These are phyloP conservation scores for Tolmerus cingulatus DNA, from an alignment of 2,888 invertebrate genomes.

Conservation along the genomic window DNA sequence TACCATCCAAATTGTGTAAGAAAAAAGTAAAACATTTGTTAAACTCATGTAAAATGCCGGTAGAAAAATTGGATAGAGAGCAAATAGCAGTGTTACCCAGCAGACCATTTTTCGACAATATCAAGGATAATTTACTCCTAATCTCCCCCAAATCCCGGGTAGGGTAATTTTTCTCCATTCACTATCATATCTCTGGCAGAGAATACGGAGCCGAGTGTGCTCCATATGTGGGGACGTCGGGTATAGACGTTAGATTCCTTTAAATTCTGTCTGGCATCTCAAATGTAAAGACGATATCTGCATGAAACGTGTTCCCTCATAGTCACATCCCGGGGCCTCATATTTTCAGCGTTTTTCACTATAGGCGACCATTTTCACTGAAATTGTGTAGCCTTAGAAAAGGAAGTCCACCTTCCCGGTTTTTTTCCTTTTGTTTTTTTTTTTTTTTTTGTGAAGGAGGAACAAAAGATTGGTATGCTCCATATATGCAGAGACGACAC, in stretches of 20 bases:
- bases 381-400: constrained; percentile 12
- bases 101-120: background rate
- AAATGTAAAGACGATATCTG: constrained; percentile 34
- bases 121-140: constrained; percentile 12
- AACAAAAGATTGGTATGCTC: background rate
- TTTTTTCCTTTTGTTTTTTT: background rate
- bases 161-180: background rate
- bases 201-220: background rate
- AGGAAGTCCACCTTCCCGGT: constrained; percentile 23
- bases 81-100: background rate
- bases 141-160: background rate
- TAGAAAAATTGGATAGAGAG: background rate
- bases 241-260: constrained; percentile 11
- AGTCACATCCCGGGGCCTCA: constrained; percentile 5
- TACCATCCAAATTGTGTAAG: background rate
- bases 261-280: constrained; percentile 23
- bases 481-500: background rate
- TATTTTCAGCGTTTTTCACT: constrained; percentile 1
- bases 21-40: background rate
- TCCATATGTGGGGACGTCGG: background rate
- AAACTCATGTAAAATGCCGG: background rate
- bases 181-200: background rate
- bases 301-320: constrained; percentile 23
- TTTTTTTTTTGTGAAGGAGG: background rate
- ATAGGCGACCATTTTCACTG: constrained; percentile 1